Base-by-base conservation (phyloP, 2,113 vertebrate species). In the Xyrauchen texanus region DNA sequence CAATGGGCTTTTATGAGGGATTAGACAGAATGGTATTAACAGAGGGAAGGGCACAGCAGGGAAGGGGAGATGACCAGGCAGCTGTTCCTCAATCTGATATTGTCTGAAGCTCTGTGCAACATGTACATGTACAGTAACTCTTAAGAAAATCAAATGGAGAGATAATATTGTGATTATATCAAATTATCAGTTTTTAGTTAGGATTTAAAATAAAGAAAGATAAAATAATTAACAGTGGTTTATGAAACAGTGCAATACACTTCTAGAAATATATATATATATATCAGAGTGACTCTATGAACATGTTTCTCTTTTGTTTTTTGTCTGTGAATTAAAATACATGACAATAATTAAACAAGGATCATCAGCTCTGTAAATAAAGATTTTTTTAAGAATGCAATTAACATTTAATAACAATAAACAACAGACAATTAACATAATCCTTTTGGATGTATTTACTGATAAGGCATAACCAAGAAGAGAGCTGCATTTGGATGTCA, bases 1-100 rank as follows among this genome's bases (percentile, higher is more conserved):
- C 60, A 81, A 83, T 85, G 11, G 51, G 58, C 85, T 87, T 89
- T 89, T 88, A 89, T 84, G 80, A 82, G 82, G 72, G 81, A n/a
- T 51, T 45, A 47, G 67, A 63, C 77, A 78, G 68, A 70, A 64
- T 72, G 58, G 67, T 49, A 76, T 69, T 74, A 72, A 78, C 76
- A n/a, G 67, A 63, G 42, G 47, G 12, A 15, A 52, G 16, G 49
- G 57, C 4, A 7, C 57, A 53, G 57, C 21, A 16, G 66, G 46
- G 51, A 16, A 52, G 47, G 8, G 45, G 13, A 44, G 45, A 49
- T 12, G 53, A 76, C 45, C 65, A 9, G 63, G 9, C 9, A n/a
- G 46, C 63, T 15, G 42, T 63, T 51, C 71, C 58, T 63, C 55
- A 58, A 13, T 58, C 55, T 58, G 13, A 15, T 58, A 58, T 7